Evolutionary conservation across 2,113 vertebrate species (phyloP).

Genomic region (Propithecus coquereli): DNA sequence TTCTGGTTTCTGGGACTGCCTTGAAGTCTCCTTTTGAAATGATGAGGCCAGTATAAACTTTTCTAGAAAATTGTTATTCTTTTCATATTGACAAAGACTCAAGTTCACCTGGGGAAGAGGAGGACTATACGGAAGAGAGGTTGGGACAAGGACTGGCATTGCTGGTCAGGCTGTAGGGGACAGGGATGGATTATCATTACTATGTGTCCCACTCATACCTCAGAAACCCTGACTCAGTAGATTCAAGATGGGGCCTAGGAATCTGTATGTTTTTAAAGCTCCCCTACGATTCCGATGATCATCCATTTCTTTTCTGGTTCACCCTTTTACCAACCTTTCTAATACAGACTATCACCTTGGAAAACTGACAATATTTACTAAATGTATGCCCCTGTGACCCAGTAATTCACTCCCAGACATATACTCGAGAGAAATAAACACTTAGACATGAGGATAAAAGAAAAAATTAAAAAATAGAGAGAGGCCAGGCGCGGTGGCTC

Average conservation of each 20-base stretch:
- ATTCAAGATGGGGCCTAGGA: background rate
- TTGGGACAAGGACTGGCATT: background rate
- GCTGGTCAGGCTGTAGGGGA: background rate
- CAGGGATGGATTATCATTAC: background rate
- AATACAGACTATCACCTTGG: background rate
- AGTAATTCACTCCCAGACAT: background rate
- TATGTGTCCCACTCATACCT: background rate
- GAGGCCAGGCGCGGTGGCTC: too few relatives aligned
- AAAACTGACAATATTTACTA: background rate
- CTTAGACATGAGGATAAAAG: background rate
- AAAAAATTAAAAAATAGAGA: too few relatives aligned
- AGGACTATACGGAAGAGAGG: background rate
- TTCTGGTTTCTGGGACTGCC: background rate
- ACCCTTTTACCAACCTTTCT: background rate
- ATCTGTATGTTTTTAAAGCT: background rate
- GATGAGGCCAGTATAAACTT: background rate
- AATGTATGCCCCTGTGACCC: background rate
- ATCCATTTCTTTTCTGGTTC: background rate
- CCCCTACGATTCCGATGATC: background rate
- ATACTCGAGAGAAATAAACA: background rate
- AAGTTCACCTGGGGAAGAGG: background rate
- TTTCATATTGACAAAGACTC: conserved; percentile 3
- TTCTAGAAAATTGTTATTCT: conserved; percentile 21
- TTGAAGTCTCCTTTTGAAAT: background rate
- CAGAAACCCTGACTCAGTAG: background rate